Base-by-base conservation (phyloP, 2,113 vertebrate species). In the Synchiropus splendidus region DNA sequence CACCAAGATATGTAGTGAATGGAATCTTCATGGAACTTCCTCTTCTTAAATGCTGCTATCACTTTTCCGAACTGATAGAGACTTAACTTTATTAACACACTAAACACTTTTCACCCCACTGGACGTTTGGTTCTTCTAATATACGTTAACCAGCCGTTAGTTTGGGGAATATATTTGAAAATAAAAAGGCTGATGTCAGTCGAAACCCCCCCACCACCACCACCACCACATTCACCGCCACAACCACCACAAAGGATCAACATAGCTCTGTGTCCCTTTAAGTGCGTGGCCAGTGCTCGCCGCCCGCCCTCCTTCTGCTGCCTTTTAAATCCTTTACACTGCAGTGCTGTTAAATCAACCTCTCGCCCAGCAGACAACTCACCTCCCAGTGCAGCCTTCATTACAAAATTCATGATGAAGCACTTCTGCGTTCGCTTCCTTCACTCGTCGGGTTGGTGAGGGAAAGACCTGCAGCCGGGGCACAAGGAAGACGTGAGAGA, bases 381-480 rank as follows among this genome's bases (percentile, higher is more conserved):
- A 83, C 80, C 80, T 81, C 80, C 80, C 72, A 83, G 4, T 18
- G 80, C 80, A 62, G 80, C 76, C 74, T 83, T 83, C 80, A 83
- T 83, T 74, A 83, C 68, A 78, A 81, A 83, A 81, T 83, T 83
- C 80, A 83, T 83, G 80, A 76, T 76, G 78, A 75, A 65, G 78
- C 75, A 76, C 57, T 76, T 81, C 64, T 75, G 63, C 59, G 61
- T 64, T 68, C 55, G 63, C 54, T 53, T 71, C 57, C 62, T 55
- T 70, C 61, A 51, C 46, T 50, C 41, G 51, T 68, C 58, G 58
- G 47, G 67, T 67, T 70, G 31, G 58, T 54, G 64, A 53, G 46
- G 56, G 68, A 59, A 42, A 58, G 66, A 77, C 64, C 78, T 81
- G 60, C 48, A 74, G 51, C 48, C 58, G 48, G 58, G 34, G 62